phyloP scores from a whole-genome alignment of 2,113 vertebrate genomes.

The Nanger granti region DNA sequence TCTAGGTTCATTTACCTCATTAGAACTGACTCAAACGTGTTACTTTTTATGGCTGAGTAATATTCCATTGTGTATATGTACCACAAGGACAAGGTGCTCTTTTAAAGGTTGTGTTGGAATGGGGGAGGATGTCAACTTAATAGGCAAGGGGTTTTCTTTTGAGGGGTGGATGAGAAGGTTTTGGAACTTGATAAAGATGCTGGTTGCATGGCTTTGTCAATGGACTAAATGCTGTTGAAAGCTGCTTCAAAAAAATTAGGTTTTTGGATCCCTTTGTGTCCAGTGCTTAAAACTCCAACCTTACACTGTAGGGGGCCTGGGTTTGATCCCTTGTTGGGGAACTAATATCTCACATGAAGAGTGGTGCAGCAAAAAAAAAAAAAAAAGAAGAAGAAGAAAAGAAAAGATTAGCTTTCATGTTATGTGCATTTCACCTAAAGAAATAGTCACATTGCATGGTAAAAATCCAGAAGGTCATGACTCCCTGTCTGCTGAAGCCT shows the following conservation, averaged over 20 bases:
- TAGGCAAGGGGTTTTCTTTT: not conserved
- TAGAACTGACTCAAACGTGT: not conserved
- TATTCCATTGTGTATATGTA: not conserved
- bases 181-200: not conserved
- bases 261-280: not conserved
- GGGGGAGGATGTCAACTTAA: too few species aligned
- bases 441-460: not conserved
- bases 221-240: not conserved
- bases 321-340: not conserved
- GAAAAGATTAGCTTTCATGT: not conserved
- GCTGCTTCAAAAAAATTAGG: not conserved
- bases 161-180: not conserved
- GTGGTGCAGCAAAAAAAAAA: not conserved
- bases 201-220: accelerated
- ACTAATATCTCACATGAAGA: not conserved
- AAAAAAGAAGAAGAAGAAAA: not conserved
- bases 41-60: not conserved
- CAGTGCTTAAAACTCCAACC: not conserved
- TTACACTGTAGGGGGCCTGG: not conserved
- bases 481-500: too few species aligned
- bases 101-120: not conserved
- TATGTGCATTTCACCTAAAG: not conserved
- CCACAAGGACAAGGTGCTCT: not conserved
- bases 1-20: not conserved
- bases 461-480: not conserved